These are phyloP conservation scores for Brienomyrus brachyistius DNA, from an alignment of 2,113 vertebrate species.

Conservation along the genomic window DNA sequence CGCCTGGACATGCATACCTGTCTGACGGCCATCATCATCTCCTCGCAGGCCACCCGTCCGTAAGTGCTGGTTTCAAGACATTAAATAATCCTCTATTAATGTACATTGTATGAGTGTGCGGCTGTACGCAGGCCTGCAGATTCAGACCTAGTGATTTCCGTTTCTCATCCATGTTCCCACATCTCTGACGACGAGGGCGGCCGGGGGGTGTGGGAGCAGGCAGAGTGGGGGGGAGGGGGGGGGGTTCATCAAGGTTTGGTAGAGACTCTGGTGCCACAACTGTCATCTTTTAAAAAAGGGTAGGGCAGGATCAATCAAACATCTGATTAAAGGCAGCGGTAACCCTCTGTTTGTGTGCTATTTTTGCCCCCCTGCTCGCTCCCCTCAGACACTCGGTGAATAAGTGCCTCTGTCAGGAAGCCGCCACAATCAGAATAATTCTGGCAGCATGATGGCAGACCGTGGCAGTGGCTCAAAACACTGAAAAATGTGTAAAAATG, in stretches of 20 bases:
- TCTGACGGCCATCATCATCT: conserved; percentile 11
- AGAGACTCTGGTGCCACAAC: conserved; percentile 29
- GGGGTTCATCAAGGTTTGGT: conserved; percentile 50
- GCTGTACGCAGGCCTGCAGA: neutral
- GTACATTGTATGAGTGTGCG: neutral
- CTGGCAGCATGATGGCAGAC: conserved; percentile 59
- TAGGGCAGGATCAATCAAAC: conserved; percentile 61
- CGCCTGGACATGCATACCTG: conserved; percentile 19
- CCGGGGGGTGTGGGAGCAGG: conserved; percentile 40
- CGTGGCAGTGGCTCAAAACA: conserved; percentile 23
- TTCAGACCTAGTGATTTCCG: neutral
- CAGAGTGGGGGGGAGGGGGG: conserved; percentile 19
- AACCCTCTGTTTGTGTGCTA: conserved; percentile 32
- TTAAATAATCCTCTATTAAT: conserved; percentile 31
- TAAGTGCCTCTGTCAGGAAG: conserved; percentile 54
- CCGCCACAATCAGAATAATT: conserved; percentile 73
- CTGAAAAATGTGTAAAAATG: conserved; percentile 21
- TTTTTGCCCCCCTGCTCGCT: neutral
- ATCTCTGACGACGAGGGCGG: conserved; percentile 9
- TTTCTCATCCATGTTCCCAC: conserved; percentile 30
- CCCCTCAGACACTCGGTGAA: neutral
- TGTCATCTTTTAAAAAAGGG: conserved; percentile 38
- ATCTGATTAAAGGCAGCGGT: conserved; percentile 62
- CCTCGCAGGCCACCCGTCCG: neutral
- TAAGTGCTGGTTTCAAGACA: neutral